Conservation (phyloP, 2,888 invertebrate genomes). For the Formica aserva region DNA sequence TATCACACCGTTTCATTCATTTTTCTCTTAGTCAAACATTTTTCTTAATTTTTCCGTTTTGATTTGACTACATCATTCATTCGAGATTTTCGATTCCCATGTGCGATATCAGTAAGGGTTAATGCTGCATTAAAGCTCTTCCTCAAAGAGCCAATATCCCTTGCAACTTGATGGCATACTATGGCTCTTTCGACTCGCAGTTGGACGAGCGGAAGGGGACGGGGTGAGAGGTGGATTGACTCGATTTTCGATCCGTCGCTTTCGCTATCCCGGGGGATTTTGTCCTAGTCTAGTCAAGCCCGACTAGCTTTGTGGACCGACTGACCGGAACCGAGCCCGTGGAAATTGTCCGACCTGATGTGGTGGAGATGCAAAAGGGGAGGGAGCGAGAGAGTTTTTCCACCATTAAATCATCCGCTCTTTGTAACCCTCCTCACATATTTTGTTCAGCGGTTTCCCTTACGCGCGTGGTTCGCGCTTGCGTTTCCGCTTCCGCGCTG, state of each 20-base stretch:
- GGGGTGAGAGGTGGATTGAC: constrained; percentile 13
- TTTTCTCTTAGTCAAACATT: neutral
- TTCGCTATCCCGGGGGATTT: constrained; percentile 78
- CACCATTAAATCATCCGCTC: no score
- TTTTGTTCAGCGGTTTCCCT: constrained; percentile 32
- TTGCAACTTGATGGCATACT: constrained; percentile 40
- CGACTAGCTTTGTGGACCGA: constrained; percentile 74
- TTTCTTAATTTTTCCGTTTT: neutral
- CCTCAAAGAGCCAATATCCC: constrained; percentile 48
- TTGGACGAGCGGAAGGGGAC: constrained; percentile 9
- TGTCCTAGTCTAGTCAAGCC: constrained; percentile 64
- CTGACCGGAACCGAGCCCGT: constrained; percentile 81
- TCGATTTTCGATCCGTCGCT: constrained; percentile 81
- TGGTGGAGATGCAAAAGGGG: neutral
- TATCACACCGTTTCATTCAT: neutral
- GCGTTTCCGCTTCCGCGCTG: neutral
- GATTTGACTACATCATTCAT: neutral
- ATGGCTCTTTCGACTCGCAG: constrained; percentile 21
- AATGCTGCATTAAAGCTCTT: constrained; percentile 49
- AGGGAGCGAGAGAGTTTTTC: neutral
- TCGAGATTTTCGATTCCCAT: neutral
- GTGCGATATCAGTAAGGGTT: constrained; percentile 25
- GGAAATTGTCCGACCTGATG: constrained; percentile 52
- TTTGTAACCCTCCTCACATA: constrained; percentile 1
- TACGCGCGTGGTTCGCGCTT: neutral